Conservation (phyloP, 1,140 invertebrate genomes). For the Marisa cornuarietis region DNA sequence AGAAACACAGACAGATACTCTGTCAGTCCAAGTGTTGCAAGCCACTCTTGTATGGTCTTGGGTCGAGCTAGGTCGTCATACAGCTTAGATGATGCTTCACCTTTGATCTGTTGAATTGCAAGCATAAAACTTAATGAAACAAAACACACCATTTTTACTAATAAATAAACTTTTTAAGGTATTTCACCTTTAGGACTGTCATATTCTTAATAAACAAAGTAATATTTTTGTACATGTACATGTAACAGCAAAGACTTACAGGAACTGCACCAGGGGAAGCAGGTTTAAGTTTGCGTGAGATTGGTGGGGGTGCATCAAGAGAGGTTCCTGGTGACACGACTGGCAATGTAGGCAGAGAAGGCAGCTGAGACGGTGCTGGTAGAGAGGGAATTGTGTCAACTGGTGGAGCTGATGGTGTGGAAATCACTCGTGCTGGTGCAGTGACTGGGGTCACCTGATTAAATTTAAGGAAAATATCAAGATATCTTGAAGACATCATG, state of each 20-base stretch:
- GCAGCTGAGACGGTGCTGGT: too few species aligned
- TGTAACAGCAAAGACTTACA: too few species aligned
- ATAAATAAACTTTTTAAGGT: too few species aligned
- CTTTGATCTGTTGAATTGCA: conserved; percentile 25
- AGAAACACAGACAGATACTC: conserved; percentile 83
- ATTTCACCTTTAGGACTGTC: too few species aligned
- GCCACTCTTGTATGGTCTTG: conserved; percentile 48
- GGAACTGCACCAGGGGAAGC: background rate
- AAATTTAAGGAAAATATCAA: too few species aligned
- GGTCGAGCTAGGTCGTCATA: conserved; percentile 46
- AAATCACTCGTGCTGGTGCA: background rate
- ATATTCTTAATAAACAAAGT: too few species aligned
- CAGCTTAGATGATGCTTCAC: conserved; percentile 3
- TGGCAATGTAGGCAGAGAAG: background rate
- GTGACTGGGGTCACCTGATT: conserved; percentile 21
- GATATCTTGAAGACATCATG: too few species aligned
- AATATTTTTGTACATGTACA: too few species aligned
- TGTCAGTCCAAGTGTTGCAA: conserved; percentile 43
- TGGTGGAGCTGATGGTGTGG: conserved; percentile 6
- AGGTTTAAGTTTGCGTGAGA: conserved; percentile 23
- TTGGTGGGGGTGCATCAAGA: conserved; percentile 14
- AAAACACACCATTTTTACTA: too few species aligned
- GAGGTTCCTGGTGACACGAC: background rate
- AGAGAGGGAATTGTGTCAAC: background rate
- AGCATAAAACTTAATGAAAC: background rate